phyloP scores from a whole-genome alignment of 2,888 invertebrate genomes.

The Lasioglossum zephyrum region DNA sequence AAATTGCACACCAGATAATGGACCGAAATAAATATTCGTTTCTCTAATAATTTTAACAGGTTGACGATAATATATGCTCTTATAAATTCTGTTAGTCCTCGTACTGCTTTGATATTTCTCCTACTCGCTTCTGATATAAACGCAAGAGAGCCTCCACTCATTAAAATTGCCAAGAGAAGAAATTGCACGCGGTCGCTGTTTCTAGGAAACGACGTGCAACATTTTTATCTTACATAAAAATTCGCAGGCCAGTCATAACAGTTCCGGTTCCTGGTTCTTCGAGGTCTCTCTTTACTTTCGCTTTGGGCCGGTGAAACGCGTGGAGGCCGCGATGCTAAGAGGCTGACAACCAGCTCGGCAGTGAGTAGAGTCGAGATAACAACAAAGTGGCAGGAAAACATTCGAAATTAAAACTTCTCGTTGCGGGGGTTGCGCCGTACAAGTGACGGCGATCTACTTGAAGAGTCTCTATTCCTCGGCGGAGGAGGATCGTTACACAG shows the following conservation, averaged over 20 bases:
- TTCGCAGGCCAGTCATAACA: not conserved
- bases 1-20: not conserved
- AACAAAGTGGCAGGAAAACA: not conserved
- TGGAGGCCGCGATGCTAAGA: not conserved
- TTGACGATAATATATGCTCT: too few relatives aligned
- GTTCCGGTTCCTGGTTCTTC: not conserved
- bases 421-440: not conserved
- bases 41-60: not conserved
- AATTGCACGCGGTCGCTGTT: not conserved
- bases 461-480: not conserved
- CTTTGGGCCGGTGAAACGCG: not conserved
- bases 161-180: not conserved
- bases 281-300: not conserved
- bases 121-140: not conserved
- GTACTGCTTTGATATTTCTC: not conserved
- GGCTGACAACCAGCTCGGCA: not conserved
- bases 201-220: not conserved
- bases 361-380: not conserved
- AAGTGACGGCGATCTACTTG: slow-evolving; percentile 1
- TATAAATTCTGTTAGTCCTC: not conserved
- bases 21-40: not conserved
- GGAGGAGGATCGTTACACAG: not conserved
- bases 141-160: not conserved
- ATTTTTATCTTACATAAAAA: slow-evolving; percentile 2
- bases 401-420: not conserved